Evolutionary conservation across 2,888 invertebrate genomes (phyloP).

Genomic region (Oscheius sp.): DNA sequence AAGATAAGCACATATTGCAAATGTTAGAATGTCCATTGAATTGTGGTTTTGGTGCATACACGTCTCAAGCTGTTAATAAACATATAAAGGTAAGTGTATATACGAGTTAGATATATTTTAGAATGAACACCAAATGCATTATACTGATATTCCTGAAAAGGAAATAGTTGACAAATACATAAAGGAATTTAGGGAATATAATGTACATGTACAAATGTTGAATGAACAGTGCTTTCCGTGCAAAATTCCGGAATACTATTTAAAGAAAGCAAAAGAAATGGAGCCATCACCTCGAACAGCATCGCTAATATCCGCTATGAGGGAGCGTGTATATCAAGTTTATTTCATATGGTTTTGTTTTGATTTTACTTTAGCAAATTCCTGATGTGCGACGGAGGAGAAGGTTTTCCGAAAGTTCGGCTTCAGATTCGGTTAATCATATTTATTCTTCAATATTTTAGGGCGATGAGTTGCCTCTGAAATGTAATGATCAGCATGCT

Average conservation of each 20-base stretch:
- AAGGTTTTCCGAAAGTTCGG: no score
- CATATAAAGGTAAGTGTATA: conserved; percentile 4
- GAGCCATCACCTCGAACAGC: no score
- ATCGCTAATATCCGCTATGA: no score
- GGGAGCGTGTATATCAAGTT: no score
- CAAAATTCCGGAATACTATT: neutral
- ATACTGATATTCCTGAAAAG: neutral
- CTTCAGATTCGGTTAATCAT: no score
- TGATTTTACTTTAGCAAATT: no score
- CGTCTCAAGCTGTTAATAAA: neutral
- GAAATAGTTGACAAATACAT: neutral
- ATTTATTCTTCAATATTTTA: no score
- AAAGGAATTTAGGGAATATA: neutral
- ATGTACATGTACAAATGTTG: neutral
- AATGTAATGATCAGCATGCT: no score
- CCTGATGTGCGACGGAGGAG: no score
- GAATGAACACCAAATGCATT: neutral
- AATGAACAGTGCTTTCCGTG: conserved; percentile 12
- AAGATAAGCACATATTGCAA: neutral
- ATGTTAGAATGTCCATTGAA: neutral
- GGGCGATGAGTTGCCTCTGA: no score
- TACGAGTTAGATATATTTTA: neutral
- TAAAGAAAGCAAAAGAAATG: no score
- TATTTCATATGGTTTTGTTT: no score
- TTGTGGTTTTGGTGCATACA: neutral